Evolutionary conservation across 2,113 vertebrate genomes (phyloP), one percentile per base, ranked within the genome.

Genomic region (Tachuris rubrigastra): DNA sequence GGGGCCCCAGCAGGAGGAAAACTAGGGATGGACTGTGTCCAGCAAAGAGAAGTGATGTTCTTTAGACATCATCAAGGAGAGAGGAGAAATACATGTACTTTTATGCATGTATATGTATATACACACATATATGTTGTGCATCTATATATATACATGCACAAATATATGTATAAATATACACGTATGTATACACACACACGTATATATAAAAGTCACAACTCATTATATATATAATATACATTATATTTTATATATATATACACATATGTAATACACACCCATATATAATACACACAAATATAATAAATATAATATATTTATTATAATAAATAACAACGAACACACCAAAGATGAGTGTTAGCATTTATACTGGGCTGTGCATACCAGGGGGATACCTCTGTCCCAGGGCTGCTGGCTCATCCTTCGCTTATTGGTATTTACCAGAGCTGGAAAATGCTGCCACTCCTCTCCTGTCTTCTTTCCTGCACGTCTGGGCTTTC

Each of bases 181-280:
- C 1, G 4, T 16, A 22, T 11, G 2, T 15, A 56, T 3, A n/a
- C 6, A 69, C 7, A 55, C 28, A 53, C 2, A 39, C 3, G 5
- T 1, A 31, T 15, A 19, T 28, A 27, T 4, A 42, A 3, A 72
- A 75, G 33, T 2, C 5, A 46, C 4, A 19, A 2, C 1, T 5
- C 3, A 41, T 55, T 24, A 8, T 28, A 52, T 12, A 22, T 30
- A 14, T 13, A 22, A 44, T 24, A 9, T 28, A 52, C 9, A 6
- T 9, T 30, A 22, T 24, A 44, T 22, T 25, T 7, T 15, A 9
- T 6, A 35, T 6, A 35, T 5, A 14, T 12, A 22, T 1, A 24
- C 1, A 11, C 59, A 28, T 62, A 37, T 24, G 30, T 25, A 50
- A 58, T 20, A 41, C 0, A 35, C 2, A 24, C 7, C 6, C 1